Evolutionary conservation across 1,140 invertebrate genomes (phyloP).

Genomic region (Procambarus virginalis): DNA sequence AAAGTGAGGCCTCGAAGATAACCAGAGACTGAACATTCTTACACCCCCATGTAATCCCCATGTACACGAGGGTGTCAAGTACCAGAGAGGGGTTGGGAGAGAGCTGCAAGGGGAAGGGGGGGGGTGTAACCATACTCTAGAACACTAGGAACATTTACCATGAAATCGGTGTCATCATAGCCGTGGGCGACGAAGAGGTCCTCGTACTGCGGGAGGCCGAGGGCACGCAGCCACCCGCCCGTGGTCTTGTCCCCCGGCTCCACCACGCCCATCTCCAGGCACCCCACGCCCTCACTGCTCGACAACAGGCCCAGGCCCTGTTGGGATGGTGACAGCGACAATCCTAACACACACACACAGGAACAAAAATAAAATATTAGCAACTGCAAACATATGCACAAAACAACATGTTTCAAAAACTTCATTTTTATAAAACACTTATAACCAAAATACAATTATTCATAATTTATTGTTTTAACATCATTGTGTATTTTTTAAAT

Average conservation of each 20-base stretch:
- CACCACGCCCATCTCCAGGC: constrained; percentile 30
- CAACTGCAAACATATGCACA: too few relatives aligned
- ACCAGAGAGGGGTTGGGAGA: background rate
- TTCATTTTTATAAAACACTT: too few relatives aligned
- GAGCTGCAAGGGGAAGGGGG: background rate
- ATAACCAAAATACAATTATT: too few relatives aligned
- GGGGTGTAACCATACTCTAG: too few relatives aligned
- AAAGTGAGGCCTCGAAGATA: too few relatives aligned
- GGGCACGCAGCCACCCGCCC: constrained; percentile 67
- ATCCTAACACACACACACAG: constrained; percentile 29
- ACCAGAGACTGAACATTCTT: too few relatives aligned
- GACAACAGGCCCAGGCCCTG: constrained; percentile 64
- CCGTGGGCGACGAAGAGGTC: constrained; percentile 88
- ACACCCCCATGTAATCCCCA: too few relatives aligned
- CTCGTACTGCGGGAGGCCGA: constrained; percentile 89
- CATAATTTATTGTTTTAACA: too few relatives aligned
- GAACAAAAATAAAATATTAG: too few relatives aligned
- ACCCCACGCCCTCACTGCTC: constrained; percentile 78
- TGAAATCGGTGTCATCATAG: constrained; percentile 93
- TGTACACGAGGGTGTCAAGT: too few relatives aligned
- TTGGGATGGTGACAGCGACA: constrained; percentile 64
- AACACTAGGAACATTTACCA: constrained; percentile 81
- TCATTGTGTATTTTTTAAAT: too few relatives aligned
- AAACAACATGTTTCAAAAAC: too few relatives aligned
- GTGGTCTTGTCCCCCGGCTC: constrained; percentile 33